Evolutionary conservation across 2,797 vertebrate genomes (phyloP).

Genomic region (Anas acuta): DNA sequence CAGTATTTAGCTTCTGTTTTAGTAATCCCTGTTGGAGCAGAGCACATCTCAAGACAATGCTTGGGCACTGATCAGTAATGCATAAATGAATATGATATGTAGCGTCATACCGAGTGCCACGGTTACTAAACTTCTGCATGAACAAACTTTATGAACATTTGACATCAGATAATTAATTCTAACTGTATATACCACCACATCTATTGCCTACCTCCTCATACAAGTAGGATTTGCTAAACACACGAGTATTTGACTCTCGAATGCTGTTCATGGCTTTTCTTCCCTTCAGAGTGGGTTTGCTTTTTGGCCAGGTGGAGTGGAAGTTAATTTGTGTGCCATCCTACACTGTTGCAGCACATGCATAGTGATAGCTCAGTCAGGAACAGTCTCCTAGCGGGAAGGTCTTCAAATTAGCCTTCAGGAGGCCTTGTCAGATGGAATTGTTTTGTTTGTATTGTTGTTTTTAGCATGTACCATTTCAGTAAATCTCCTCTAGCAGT

Average conservation of each 20-base stretch:
- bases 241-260: background rate
- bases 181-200: background rate
- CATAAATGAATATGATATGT: background rate
- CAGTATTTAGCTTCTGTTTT: background rate
- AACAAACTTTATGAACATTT: slow-evolving; percentile 12
- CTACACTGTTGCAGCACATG: background rate
- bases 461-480: background rate
- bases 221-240: background rate
- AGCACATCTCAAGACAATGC: background rate
- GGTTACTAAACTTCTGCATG: background rate
- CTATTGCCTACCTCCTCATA: background rate
- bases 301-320: background rate
- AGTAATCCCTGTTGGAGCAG: background rate
- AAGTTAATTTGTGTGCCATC: background rate
- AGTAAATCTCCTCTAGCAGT: slow-evolving; percentile 1
- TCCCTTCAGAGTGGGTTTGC: background rate
- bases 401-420: slow-evolving; percentile 40
- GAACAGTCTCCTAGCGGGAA: background rate
- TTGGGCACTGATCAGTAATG: background rate
- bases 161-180: background rate
- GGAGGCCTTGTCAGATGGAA: background rate
- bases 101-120: background rate
- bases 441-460: background rate
- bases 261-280: background rate
- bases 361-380: background rate